Evolutionary conservation across 1,140 invertebrate genomes (phyloP).

Genomic region (Pantala flavescens): DNA sequence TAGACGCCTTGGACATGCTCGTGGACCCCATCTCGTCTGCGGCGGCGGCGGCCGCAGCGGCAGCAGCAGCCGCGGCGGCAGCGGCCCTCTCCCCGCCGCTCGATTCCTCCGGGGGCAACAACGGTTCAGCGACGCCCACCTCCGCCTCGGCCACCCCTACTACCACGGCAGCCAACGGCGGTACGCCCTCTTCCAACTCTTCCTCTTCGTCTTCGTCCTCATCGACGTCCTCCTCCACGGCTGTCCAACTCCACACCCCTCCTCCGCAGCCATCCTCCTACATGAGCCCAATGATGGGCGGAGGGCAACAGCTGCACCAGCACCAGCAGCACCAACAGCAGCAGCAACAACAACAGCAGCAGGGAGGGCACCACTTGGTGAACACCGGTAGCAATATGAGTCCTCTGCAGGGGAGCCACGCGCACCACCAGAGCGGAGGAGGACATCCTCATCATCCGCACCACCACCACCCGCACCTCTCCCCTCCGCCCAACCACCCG

Average conservation of each 20-base stretch:
- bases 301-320: constrained; percentile 26
- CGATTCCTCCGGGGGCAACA: not conserved
- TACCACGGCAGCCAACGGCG: constrained; percentile 27
- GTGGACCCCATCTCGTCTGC: constrained; percentile 67
- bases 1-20: constrained; percentile 87
- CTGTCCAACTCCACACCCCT: not conserved
- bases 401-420: not conserved
- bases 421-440: constrained; percentile 42
- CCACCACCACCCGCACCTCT: constrained; percentile 28
- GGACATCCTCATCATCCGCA: constrained; percentile 24
- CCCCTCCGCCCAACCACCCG: constrained; percentile 29
- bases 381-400: not conserved
- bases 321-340: constrained; percentile 31
- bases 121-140: constrained; percentile 43
- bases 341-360: constrained; percentile 28
- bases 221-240: not conserved
- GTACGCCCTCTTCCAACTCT: not conserved
- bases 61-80: constrained; percentile 35
- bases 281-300: not conserved
- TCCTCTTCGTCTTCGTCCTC: constrained; percentile 28
- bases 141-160: constrained; percentile 36
- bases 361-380: not conserved
- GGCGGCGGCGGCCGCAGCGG: constrained; percentile 77
- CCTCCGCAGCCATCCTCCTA: not conserved
- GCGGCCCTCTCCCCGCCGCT: not conserved